Percentiles rank a stretch among this genome's conserved stretches.
These are phyloP conservation scores for Drosophila anomalata DNA, from an alignment of 2,888 invertebrate genomes.

Conservation along the genomic window DNA sequence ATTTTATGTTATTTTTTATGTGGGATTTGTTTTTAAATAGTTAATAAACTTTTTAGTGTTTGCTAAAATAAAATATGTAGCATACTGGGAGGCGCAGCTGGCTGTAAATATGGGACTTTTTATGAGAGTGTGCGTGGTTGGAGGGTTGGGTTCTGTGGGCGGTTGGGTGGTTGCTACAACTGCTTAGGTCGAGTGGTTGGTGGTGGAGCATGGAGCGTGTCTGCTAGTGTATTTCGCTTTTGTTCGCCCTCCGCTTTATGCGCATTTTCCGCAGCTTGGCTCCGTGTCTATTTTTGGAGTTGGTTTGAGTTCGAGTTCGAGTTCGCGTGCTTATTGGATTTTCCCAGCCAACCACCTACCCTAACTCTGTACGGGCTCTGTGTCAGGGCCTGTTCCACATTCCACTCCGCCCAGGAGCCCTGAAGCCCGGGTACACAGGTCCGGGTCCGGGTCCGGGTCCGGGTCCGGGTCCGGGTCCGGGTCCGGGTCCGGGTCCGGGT, in stretches of 20 bases:
- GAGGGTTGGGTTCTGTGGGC: background rate
- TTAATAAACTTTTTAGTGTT: background rate
- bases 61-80: slow-evolving; percentile 26
- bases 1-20: background rate
- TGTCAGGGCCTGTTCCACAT: slow-evolving; percentile 65
- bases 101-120: slow-evolving; percentile 16
- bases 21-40: background rate
- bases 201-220: slow-evolving; percentile 13
- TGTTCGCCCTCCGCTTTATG: slow-evolving; percentile 43
- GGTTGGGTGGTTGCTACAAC: background rate
- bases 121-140: slow-evolving; percentile 7
- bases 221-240: slow-evolving; percentile 54
- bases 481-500: slow-evolving; percentile 17
- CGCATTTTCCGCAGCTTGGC: slow-evolving; percentile 66
- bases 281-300: slow-evolving; percentile 69
- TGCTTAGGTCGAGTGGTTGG: slow-evolving; percentile 4
- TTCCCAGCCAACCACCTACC: slow-evolving; percentile 29
- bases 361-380: slow-evolving; percentile 21
- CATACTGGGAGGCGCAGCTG: slow-evolving; percentile 38
- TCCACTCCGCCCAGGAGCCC: slow-evolving; percentile 8
- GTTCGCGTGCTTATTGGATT: slow-evolving; percentile 69
- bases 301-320: slow-evolving; percentile 52
- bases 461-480: slow-evolving; percentile 17
- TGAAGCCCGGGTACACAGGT: slow-evolving; percentile 2
- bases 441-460: slow-evolving; percentile 20